Percentiles rank a stretch among this genome's conserved stretches.
phyloP scores from a whole-genome alignment of 2,797 vertebrate species.

The Coregonus suidteri region DNA sequence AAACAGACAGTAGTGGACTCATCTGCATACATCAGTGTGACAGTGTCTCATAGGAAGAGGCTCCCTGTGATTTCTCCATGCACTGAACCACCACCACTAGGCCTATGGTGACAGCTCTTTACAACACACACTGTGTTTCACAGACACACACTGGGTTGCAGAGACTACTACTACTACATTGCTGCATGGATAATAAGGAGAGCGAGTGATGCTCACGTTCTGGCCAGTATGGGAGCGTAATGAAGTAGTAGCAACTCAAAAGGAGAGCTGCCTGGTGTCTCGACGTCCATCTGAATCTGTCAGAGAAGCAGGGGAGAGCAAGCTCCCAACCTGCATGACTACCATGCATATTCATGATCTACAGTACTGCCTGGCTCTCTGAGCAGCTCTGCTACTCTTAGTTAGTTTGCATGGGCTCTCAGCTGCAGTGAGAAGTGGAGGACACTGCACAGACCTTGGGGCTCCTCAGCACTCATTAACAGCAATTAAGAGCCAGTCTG shows the following conservation, averaged over 20 bases:
- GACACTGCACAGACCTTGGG: conserved; percentile 58
- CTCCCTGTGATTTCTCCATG: conserved; percentile 57
- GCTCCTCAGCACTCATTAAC: conserved; percentile 71
- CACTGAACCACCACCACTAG: conserved; percentile 40
- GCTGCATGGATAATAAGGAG: conserved; percentile 38
- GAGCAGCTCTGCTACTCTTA: conserved; percentile 14
- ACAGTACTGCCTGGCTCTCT: conserved; percentile 42
- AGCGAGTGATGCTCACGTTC: conserved; percentile 10
- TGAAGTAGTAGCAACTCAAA: conserved; percentile 51
- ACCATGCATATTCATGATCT: conserved; percentile 71
- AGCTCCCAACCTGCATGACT: conserved; percentile 38
- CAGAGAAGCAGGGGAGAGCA: conserved; percentile 38
- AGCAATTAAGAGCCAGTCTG: conserved; percentile 77
- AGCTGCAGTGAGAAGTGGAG: conserved; percentile 36
- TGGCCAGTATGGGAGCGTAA: conserved; percentile 42
- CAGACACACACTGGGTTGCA: conserved; percentile 22
- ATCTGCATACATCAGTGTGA: conserved; percentile 41
- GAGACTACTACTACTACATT: conserved; percentile 40
- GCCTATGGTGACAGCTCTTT: conserved; percentile 62
- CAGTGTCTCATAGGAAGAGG: conserved; percentile 3
- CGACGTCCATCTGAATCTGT: conserved; percentile 43
- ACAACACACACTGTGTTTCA: conserved; percentile 49
- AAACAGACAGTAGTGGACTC: conserved; percentile 16
- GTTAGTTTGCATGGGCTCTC: conserved; percentile 23
- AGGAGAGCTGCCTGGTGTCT: conserved; percentile 36